phyloP scores from a whole-genome alignment of 1,140 invertebrate genomes.

The Harpegnathos saltator region DNA sequence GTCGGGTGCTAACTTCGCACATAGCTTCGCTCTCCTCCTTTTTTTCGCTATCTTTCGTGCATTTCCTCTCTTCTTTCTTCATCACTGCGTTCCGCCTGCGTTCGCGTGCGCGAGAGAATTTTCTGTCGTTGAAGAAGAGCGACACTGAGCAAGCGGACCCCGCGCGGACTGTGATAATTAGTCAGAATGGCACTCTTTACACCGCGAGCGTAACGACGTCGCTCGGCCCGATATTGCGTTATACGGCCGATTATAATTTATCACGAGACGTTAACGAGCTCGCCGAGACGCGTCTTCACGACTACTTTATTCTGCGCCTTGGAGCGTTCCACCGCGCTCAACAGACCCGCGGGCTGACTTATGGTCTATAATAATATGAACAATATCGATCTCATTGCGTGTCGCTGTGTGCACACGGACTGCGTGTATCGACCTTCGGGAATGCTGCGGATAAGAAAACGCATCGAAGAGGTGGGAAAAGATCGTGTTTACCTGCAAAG shows the following conservation, averaged over 20 bases:
- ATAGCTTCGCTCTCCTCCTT: not conserved
- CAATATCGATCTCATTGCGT: not conserved
- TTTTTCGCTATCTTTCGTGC: too few relatives aligned
- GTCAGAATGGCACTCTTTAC: conserved; percentile 15
- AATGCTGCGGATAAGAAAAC: too few relatives aligned
- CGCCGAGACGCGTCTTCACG: not conserved
- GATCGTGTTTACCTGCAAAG: too few relatives aligned
- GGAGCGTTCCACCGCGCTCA: not conserved
- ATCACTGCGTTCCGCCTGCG: conserved; percentile 17
- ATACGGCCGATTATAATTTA: conserved; percentile 20
- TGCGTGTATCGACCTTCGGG: too few relatives aligned
- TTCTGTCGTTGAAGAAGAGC: too few relatives aligned
- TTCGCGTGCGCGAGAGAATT: not conserved
- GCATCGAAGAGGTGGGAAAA: too few relatives aligned
- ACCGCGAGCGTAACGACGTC: not conserved
- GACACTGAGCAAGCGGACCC: too few relatives aligned
- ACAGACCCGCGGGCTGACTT: conserved; percentile 5
- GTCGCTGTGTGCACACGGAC: not conserved
- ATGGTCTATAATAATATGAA: conserved; percentile 6
- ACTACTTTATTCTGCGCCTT: conserved; percentile 12
- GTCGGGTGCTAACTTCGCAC: too few relatives aligned
- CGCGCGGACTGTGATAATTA: conserved; percentile 27
- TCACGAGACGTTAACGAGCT: conserved; percentile 18
- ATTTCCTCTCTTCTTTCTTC: not conserved
- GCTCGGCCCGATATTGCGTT: not conserved